Evolutionary conservation across 2,113 vertebrate genomes (phyloP).

Genomic region (Otis tarda): DNA sequence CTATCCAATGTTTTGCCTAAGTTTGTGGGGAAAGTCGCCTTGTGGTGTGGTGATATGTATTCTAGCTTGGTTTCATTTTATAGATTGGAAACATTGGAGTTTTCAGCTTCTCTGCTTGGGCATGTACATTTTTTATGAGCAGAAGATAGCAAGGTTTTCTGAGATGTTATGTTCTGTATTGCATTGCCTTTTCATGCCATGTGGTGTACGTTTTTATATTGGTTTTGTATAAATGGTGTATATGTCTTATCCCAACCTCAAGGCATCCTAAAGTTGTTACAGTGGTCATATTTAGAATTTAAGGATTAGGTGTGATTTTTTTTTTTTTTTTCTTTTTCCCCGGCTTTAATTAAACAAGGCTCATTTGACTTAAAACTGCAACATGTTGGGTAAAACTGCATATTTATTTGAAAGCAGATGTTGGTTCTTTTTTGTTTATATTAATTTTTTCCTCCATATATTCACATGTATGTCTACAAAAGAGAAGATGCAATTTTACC

Average conservation of each 20-base stretch:
- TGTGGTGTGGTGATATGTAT: rapidly evolving
- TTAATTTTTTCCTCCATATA: neutral
- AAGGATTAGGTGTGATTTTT: neutral
- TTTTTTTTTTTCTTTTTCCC: no score
- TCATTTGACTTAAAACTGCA: neutral
- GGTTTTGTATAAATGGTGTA: neutral
- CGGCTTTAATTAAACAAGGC: neutral
- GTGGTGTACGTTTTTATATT: neutral
- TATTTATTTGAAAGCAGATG: neutral
- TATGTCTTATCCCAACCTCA: neutral
- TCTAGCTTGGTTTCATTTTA: neutral
- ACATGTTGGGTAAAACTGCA: neutral
- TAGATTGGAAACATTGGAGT: rapidly evolving
- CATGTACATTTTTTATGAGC: rapidly evolving
- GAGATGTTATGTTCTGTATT: neutral
- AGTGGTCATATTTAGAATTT: neutral
- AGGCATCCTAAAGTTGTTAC: neutral
- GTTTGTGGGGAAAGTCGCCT: neutral
- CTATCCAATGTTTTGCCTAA: neutral
- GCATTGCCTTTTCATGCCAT: rapidly evolving
- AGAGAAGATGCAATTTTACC: neutral
- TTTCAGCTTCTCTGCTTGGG: neutral
- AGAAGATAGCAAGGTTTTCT: neutral
- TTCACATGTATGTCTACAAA: neutral
- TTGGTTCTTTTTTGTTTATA: neutral